Base-by-base conservation (phyloP, 2,888 invertebrate genomes). In the Aelia acuminata region DNA sequence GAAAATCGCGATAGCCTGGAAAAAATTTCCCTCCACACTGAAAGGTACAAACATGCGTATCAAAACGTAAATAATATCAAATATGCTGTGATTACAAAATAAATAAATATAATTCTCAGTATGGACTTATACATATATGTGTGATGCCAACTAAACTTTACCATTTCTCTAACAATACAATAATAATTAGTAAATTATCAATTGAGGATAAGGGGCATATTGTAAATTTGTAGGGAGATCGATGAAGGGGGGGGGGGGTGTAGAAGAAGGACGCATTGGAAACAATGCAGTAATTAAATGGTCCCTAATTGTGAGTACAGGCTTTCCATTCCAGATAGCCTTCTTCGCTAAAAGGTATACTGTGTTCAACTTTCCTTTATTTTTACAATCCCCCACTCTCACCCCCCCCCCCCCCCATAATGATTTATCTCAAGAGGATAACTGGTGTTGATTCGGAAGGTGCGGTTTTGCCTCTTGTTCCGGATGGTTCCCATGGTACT, bases 231-330 rank as follows among this genome's bases (percentile, higher is more conserved):
- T 7, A 26, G n/a, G 26, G 11, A 26, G 53, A 57, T 8, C 2
- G 50, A 26, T n/a, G 18, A 8, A 3, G 57, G 26, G 57, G 15
- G 39, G 3, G 8, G 18, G 18, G 35, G 10, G 70, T 15, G 20
- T 18, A 5, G 63, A 11, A 35, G 35, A 35, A 39, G 31, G 35
- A 31, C 3, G 18, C 35, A 2, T 43, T n/a, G 80, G 85, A n/a
- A 85, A 85, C 85, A 85, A 85, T 57, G 85, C 57, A 13, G 39
- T 85, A 85, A 85, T 85, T 85, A 85, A 85, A 85, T 26, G 85
- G 20, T 57, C 53, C 85, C 85, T 85, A 85, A 85, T 85, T 85
- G 85, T 85, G 39, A 39, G 18, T 53, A 85, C 85, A 57, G 39
- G 57, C 39, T n/a, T n/a, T 35, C 5, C 49, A 13, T 57, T 53